Conservation (phyloP, 2,113 vertebrate species). For the Rhinolophus ferrumequinum region DNA sequence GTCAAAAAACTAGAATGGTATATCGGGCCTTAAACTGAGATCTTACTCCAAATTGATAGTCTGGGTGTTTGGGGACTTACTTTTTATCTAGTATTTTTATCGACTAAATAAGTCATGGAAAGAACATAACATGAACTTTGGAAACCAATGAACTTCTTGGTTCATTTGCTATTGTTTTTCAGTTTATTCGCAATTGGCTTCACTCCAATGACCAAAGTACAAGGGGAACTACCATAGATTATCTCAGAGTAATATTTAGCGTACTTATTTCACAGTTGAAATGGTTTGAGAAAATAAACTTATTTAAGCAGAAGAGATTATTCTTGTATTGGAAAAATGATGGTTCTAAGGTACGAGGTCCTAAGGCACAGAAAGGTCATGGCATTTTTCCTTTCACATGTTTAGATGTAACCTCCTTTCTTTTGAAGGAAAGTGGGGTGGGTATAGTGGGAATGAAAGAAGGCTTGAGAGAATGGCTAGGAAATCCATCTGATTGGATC, state of each 20-base stretch:
- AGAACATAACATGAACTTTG: neutral
- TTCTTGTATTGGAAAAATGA: neutral
- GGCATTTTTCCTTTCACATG: neutral
- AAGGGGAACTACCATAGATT: neutral
- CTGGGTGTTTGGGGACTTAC: neutral
- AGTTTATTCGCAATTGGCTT: conserved; percentile 17
- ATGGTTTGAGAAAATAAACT: neutral
- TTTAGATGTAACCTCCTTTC: neutral
- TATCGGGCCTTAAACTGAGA: neutral
- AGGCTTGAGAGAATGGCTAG: neutral
- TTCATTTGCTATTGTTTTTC: conserved; percentile 17
- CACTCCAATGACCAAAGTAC: neutral
- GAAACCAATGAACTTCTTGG: conserved; percentile 30
- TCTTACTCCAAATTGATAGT: neutral
- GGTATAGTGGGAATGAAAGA: neutral
- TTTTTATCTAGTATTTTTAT: conserved; percentile 8
- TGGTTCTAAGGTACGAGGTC: neutral
- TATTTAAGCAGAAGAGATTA: conserved; percentile 18
- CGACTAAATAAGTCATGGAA: neutral
- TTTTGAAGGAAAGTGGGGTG: neutral
- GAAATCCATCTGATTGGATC: neutral
- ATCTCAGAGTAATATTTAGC: conserved; percentile 19
- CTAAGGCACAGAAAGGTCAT: neutral
- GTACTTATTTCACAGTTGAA: conserved; percentile 33
- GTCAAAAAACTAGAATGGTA: neutral